Conservation (phyloP, 2,888 invertebrate species). For the Eumerus sabulonum region DNA sequence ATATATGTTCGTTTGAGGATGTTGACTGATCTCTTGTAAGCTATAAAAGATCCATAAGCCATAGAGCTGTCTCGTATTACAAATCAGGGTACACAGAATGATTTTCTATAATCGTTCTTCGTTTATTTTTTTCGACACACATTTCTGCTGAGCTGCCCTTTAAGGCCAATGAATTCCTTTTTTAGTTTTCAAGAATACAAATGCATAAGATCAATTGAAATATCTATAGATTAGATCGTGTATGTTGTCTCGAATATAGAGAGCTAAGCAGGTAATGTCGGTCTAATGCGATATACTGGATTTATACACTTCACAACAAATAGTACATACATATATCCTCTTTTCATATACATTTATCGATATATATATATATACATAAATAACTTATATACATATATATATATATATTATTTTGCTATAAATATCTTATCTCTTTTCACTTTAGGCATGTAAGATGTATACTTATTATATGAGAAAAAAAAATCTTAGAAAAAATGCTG, state of each 20-base stretch:
- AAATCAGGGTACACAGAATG: too few relatives aligned
- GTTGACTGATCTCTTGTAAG: too few relatives aligned
- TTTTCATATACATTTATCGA: conserved; percentile 11
- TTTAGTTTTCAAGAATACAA: too few relatives aligned
- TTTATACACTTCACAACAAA: background rate
- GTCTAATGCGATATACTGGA: background rate
- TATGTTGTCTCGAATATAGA: background rate
- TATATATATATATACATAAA: conserved; percentile 28
- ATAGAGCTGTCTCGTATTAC: too few relatives aligned
- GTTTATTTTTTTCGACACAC: too few relatives aligned
- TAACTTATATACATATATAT: conserved; percentile 54
- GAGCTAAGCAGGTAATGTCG: background rate
- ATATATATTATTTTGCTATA: conserved; percentile 53
- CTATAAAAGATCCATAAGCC: too few relatives aligned
- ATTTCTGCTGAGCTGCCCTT: too few relatives aligned
- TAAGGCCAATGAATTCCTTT: too few relatives aligned
- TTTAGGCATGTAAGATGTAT: conserved; percentile 67
- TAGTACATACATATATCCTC: background rate
- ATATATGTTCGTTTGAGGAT: too few relatives aligned
- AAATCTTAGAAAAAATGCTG: conserved; percentile 51
- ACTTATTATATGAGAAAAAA: conserved; percentile 59
- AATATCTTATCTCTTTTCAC: conserved; percentile 66
- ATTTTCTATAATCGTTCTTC: too few relatives aligned
- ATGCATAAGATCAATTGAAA: too few relatives aligned
- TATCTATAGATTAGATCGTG: too few relatives aligned